phyloP scores from a whole-genome alignment of 2,888 invertebrate genomes.

The Monopis laevigella region DNA sequence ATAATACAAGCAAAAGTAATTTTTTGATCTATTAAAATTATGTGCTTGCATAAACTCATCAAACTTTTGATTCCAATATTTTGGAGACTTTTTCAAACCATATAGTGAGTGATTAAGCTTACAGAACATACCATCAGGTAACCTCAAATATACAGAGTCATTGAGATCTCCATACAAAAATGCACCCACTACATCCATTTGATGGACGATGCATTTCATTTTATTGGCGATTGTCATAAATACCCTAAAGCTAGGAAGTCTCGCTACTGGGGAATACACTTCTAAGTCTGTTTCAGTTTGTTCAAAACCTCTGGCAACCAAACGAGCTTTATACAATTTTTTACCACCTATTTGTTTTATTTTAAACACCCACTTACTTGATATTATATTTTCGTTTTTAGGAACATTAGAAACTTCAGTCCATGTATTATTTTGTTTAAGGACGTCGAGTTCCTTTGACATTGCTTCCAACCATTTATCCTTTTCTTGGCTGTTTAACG shows the following conservation, averaged over 20 bases:
- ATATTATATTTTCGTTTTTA: neutral
- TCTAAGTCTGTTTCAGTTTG: slow-evolving; percentile 10
- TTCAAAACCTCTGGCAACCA: slow-evolving; percentile 20
- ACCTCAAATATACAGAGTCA: slow-evolving; percentile 16
- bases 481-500: neutral
- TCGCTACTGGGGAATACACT: slow-evolving; percentile 22
- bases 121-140: slow-evolving; percentile 12
- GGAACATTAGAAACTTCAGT: slow-evolving; percentile 7
- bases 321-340: slow-evolving; percentile 20
- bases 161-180: slow-evolving; percentile 19
- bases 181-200: slow-evolving; percentile 19
- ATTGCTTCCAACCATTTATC: neutral
- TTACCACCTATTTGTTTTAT: slow-evolving; percentile 14
- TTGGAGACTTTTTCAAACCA: slow-evolving; percentile 12
- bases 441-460: neutral
- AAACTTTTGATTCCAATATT: slow-evolving; percentile 13
- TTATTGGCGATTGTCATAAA: slow-evolving; percentile 19
- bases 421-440: slow-evolving; percentile 17
- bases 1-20: slow-evolving; percentile 13
- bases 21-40: slow-evolving; percentile 8
- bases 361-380: slow-evolving; percentile 15
- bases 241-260: slow-evolving; percentile 21
- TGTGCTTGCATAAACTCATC: neutral
- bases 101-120: slow-evolving; percentile 10
- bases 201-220: slow-evolving; percentile 13